phyloP scores from a whole-genome alignment of 2,113 vertebrate species.

The Kryptolebias marmoratus region DNA sequence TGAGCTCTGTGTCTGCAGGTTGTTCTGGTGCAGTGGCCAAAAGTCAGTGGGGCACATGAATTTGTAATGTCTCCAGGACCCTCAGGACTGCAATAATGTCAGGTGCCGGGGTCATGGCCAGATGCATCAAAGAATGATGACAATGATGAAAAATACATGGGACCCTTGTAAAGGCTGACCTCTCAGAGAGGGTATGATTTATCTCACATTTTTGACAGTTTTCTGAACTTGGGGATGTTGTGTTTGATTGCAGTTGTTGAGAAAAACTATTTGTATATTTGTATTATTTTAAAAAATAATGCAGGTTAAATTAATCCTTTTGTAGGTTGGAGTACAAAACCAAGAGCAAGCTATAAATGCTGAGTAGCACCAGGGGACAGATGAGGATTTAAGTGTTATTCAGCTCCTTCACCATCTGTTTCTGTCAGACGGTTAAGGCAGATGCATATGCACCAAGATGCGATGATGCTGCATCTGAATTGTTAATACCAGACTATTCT shows the following conservation, averaged over 20 bases:
- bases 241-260: background rate
- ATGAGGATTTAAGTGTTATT: conserved; percentile 45
- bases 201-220: background rate
- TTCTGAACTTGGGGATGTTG: conserved; percentile 4
- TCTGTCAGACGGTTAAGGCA: conserved; percentile 32
- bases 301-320: conserved; percentile 4
- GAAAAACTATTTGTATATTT: background rate
- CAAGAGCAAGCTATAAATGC: conserved; percentile 23
- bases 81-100: conserved; percentile 65
- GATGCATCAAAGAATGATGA: conserved; percentile 62
- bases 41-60: conserved; percentile 71
- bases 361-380: conserved; percentile 31
- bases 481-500: conserved; percentile 42
- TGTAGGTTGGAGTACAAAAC: conserved; percentile 10
- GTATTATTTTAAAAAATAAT: background rate
- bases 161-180: conserved; percentile 53
- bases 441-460: conserved; percentile 54
- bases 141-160: conserved; percentile 73
- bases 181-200: conserved; percentile 39
- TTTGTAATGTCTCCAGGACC: conserved; percentile 60
- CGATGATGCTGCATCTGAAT: conserved; percentile 44
- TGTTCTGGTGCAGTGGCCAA: conserved; percentile 40
- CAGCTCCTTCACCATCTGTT: conserved; percentile 57
- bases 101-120: conserved; percentile 57
- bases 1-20: conserved; percentile 42